Conservation (phyloP, 2,113 vertebrate genomes). For the Lanius collurio region DNA sequence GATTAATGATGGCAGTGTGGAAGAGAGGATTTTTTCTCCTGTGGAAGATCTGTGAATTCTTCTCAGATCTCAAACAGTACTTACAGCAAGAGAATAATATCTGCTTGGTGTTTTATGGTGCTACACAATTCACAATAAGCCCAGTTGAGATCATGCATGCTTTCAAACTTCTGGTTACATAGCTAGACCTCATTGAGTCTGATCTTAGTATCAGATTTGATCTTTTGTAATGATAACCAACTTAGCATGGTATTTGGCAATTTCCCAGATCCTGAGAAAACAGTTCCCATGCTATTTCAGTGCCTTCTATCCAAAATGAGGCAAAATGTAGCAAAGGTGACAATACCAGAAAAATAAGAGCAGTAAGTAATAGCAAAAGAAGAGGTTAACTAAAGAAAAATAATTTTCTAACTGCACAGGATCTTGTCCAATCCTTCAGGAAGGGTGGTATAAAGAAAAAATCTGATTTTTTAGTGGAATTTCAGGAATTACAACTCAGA, state of each 20-base stretch:
- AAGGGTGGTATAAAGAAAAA: not conserved
- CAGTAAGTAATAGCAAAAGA: not conserved
- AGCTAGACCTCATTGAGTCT: not conserved
- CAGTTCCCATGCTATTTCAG: not conserved
- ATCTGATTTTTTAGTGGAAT: not conserved
- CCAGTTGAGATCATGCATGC: not conserved
- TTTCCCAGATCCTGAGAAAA: not conserved
- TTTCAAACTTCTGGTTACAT: not conserved
- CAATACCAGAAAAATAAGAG: not conserved
- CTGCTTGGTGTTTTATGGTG: not conserved
- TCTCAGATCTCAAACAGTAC: not conserved
- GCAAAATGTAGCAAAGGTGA: not conserved
- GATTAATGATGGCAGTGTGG: conserved; percentile 4
- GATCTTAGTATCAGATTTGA: not conserved
- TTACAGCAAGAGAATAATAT: not conserved
- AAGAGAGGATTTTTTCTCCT: not conserved
- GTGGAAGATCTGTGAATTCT: not conserved
- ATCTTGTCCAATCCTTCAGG: not conserved
- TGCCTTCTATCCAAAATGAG: not conserved
- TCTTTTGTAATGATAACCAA: not conserved
- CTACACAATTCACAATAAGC: not conserved
- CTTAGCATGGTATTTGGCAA: not conserved
- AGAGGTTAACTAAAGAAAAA: not conserved
- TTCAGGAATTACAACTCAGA: not conserved
- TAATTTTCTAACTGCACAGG: not conserved